phyloP scores from a whole-genome alignment of 2,888 invertebrate species.

The Criorhina ranunculi region DNA sequence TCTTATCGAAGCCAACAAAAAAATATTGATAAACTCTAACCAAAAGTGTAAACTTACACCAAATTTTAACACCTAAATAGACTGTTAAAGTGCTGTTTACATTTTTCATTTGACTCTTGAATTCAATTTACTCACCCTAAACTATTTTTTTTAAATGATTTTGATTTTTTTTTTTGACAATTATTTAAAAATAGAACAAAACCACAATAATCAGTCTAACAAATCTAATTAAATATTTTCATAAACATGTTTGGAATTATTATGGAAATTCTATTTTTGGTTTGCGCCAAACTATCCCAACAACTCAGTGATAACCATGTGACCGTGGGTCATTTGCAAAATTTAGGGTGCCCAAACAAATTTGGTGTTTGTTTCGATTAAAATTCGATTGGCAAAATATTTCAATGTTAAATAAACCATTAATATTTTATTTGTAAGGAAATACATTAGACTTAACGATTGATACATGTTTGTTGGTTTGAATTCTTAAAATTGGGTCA shows the following conservation, averaged over 20 bases:
- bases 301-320: no score
- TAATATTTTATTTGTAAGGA: conserved; percentile 7
- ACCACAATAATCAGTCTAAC: no score
- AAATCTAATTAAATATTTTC: no score
- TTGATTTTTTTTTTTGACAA: no score
- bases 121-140: neutral
- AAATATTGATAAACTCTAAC: neutral
- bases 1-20: neutral
- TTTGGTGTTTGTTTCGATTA: neutral
- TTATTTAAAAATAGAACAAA: no score
- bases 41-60: neutral
- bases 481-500: conserved; percentile 9
- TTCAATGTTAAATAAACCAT: conserved; percentile 6
- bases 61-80: conserved; percentile 1
- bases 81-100: neutral
- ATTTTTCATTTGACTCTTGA: neutral
- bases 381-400: conserved; percentile 6
- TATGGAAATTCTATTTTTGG: no score
- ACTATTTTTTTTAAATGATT: no score
- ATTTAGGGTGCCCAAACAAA: no score
- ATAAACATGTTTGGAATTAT: no score
- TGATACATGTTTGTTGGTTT: neutral
- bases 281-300: no score
- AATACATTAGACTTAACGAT: conserved; percentile 12
- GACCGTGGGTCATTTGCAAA: no score